phyloP scores from a whole-genome alignment of 2,888 invertebrate species.

The Galerucella calmariensis region DNA sequence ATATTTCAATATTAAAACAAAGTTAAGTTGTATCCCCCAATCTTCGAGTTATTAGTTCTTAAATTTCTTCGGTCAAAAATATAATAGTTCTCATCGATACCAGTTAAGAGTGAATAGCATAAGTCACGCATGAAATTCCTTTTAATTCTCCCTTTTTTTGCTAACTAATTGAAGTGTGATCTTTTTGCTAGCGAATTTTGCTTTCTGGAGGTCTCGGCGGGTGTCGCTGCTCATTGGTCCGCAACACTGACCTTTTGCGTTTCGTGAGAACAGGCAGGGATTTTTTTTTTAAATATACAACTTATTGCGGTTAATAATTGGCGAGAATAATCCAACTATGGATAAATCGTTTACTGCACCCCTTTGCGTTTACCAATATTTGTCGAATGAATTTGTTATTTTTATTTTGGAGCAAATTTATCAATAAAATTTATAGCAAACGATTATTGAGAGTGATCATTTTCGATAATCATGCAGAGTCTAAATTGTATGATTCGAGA shows the following conservation, averaged over 20 bases:
- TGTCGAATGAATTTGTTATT: not conserved
- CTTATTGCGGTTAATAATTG: conserved; percentile 35
- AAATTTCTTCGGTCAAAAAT: conserved; percentile 14
- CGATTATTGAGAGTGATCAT: too few species aligned
- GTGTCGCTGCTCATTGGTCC: conserved; percentile 60
- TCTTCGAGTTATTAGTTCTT: not conserved
- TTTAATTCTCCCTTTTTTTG: conserved; percentile 49
- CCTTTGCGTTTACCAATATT: not conserved
- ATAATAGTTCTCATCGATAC: conserved; percentile 43
- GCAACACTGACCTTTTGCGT: conserved; percentile 58
- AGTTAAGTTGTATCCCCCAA: too few species aligned
- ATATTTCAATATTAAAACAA: not conserved
- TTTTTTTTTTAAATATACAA: conserved; percentile 47
- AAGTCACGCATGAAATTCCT: conserved; percentile 47
- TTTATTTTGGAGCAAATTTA: not conserved
- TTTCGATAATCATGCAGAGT: too few species aligned
- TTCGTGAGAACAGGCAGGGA: conserved; percentile 57
- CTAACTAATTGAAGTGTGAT: conserved; percentile 60
- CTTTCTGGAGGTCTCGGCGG: conserved; percentile 58
- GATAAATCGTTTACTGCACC: not conserved
- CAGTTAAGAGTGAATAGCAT: conserved; percentile 30
- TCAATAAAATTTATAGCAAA: too few species aligned
- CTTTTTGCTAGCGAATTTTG: conserved; percentile 56
- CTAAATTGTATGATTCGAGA: too few species aligned
- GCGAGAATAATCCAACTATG: conserved; percentile 10